phyloP scores from a whole-genome alignment of 2,113 vertebrate species.

The Dasypus novemcinctus region DNA sequence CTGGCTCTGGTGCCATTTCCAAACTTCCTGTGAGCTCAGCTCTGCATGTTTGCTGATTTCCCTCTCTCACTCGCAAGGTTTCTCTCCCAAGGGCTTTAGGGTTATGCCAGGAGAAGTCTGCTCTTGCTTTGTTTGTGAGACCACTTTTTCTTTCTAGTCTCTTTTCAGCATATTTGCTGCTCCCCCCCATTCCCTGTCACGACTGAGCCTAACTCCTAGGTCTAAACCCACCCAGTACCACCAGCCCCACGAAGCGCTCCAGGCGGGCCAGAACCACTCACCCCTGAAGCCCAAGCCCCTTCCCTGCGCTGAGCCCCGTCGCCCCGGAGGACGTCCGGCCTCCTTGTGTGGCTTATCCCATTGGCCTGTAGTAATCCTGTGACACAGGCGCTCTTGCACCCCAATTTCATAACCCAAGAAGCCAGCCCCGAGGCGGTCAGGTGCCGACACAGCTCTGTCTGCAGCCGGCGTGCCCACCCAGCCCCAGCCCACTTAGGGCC shows the following conservation, averaged over 20 bases:
- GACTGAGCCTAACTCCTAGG: neutral
- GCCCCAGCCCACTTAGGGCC: fast-evolving
- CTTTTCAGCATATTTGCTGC: too few relatives aligned
- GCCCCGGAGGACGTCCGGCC: too few relatives aligned
- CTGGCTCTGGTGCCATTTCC: too few relatives aligned
- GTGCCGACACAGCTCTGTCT: neutral
- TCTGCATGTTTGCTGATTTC: neutral
- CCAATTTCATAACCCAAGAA: neutral
- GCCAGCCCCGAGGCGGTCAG: too few relatives aligned
- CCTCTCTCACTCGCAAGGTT: too few relatives aligned
- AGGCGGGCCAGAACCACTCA: neutral
- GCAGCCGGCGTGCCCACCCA: fast-evolving
- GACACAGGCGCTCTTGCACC: too few relatives aligned
- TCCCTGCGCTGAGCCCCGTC: neutral
- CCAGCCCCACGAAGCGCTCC: neutral
- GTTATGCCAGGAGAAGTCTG: neutral
- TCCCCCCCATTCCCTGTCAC: too few relatives aligned
- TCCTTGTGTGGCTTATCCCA: too few relatives aligned
- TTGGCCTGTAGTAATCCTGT: neutral
- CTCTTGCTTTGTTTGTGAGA: neutral
- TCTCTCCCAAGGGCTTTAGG: fast-evolving
- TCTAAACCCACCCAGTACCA: too few relatives aligned
- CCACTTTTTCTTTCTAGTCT: neutral
- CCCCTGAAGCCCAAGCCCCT: neutral
- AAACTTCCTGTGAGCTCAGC: neutral